phyloP scores from a whole-genome alignment of 2,888 invertebrate genomes.

The Drosophila cognata region DNA sequence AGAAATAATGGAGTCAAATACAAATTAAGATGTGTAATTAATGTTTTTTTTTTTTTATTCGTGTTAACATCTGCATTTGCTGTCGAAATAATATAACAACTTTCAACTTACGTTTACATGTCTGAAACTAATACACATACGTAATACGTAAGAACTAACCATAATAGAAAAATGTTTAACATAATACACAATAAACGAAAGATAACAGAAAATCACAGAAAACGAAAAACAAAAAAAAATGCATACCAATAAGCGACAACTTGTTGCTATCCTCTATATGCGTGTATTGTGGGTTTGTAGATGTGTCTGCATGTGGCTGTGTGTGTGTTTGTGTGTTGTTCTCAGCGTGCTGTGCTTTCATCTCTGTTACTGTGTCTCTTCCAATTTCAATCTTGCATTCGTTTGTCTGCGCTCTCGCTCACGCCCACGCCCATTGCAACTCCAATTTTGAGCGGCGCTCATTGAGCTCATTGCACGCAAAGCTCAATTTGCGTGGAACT shows the following conservation, averaged over 20 bases:
- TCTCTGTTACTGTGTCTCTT: constrained; percentile 48
- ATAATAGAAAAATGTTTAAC: constrained; percentile 42
- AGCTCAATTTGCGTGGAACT: constrained; percentile 82
- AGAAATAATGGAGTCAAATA: constrained; percentile 24
- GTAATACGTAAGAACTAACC: constrained; percentile 51
- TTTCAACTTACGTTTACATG: constrained; percentile 32
- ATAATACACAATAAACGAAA: constrained; percentile 37
- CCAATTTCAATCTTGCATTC: constrained; percentile 60
- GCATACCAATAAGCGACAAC: constrained; percentile 56
- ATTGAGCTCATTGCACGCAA: constrained; percentile 71
- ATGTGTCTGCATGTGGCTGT: constrained; percentile 20
- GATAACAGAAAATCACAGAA: constrained; percentile 51
- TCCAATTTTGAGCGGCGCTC: constrained; percentile 43
- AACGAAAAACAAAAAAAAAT: constrained; percentile 51
- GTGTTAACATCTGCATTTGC: constrained; percentile 48
- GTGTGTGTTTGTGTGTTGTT: constrained; percentile 44
- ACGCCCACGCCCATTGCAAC: constrained; percentile 47
- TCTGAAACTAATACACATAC: constrained; percentile 54
- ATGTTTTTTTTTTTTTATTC: constrained; percentile 43
- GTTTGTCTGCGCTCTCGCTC: constrained; percentile 36
- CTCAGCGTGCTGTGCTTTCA: constrained; percentile 56
- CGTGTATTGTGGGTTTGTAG: constrained; percentile 20
- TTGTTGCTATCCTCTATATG: constrained; percentile 53
- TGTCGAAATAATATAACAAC: constrained; percentile 42
- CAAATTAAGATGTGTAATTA: constrained; percentile 40